phyloP scores from a whole-genome alignment of 2,797 vertebrate genomes.

The Ctenopoma multispine region DNA sequence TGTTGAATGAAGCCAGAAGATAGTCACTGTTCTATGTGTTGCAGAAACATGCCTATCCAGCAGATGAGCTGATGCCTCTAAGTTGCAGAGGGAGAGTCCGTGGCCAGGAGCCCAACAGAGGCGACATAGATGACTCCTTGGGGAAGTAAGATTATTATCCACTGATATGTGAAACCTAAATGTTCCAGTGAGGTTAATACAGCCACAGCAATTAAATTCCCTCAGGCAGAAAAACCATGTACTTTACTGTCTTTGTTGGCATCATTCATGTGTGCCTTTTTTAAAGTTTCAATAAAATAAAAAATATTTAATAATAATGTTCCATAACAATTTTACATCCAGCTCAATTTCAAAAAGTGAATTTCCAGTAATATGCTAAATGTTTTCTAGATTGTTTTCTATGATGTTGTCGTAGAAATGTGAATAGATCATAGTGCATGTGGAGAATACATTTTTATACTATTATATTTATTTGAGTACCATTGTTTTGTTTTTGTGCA shows the following conservation, averaged over 20 bases:
- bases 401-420: too few relatives aligned
- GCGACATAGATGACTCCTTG: slow-evolving; percentile 87
- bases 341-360: too few relatives aligned
- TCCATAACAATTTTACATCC: too few relatives aligned
- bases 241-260: neutral
- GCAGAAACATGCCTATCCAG: slow-evolving; percentile 89
- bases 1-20: slow-evolving; percentile 3
- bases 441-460: too few relatives aligned
- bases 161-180: slow-evolving; percentile 8
- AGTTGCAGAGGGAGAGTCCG: slow-evolving; percentile 87
- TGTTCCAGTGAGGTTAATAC: neutral
- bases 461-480: too few relatives aligned
- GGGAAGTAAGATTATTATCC: slow-evolving; percentile 82
- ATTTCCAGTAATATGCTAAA: too few relatives aligned
- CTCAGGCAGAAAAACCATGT: neutral
- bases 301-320: too few relatives aligned
- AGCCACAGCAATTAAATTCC: neutral
- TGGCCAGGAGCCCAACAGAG: slow-evolving; percentile 86
- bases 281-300: too few relatives aligned
- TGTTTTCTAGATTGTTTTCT: too few relatives aligned
- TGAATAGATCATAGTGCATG: too few relatives aligned
- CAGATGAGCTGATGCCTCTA: slow-evolving; percentile 88
- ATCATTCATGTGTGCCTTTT: neutral
- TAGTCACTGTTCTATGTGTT: slow-evolving; percentile 33
- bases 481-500: too few relatives aligned